Evolutionary conservation across 2,113 vertebrate genomes (phyloP), one percentile per base, ranked within the genome.

Genomic region (Cyanoderma ruficeps): DNA sequence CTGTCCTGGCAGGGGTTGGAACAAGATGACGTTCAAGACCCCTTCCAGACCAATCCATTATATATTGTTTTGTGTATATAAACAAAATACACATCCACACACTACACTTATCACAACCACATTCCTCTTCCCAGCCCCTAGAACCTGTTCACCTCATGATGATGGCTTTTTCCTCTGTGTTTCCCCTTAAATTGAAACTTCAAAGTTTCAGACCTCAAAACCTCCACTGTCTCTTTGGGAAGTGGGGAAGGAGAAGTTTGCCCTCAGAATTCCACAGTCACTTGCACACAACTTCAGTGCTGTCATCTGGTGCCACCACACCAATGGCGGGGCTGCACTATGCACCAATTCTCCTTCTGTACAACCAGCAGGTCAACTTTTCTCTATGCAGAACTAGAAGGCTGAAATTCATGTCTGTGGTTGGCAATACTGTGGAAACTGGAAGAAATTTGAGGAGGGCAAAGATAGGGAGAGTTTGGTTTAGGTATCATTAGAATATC

Each of bases 271-370:
- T 16, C 22, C 15, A 3, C 24, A 39, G 23, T 30, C 14, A 35
- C 33, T 13, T 39, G 27, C 22, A 23, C 10, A 39, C 46, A 61
- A 15, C 9, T 21, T 63, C 6, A 31, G n/a, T 18, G 46, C 33
- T 72, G 15, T 8, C 37, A 56, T 7, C 11, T n/a, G 35, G n/a
- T 15, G n/a, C 23, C 31, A 68, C 2, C 2, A 5, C 17, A 22
- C 16, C 46, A 71, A 13, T 14, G 7, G 23, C 1, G 2, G 53
- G 19, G 35, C 28, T 28, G 5, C 7, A 14, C 7, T 2, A 4
- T 18, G 10, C 1, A 4, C 17, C 46, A 12, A 22, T 70, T 42
- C n/a, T 35, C 12, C 16, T 18, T 24, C 83, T 28, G 59, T 35
- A 27, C 25, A 76, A 28, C 11, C 24, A 44, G 28, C 25, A 69